Evolutionary conservation across 2,113 vertebrate species (phyloP).

Genomic region (Strix uralensis): DNA sequence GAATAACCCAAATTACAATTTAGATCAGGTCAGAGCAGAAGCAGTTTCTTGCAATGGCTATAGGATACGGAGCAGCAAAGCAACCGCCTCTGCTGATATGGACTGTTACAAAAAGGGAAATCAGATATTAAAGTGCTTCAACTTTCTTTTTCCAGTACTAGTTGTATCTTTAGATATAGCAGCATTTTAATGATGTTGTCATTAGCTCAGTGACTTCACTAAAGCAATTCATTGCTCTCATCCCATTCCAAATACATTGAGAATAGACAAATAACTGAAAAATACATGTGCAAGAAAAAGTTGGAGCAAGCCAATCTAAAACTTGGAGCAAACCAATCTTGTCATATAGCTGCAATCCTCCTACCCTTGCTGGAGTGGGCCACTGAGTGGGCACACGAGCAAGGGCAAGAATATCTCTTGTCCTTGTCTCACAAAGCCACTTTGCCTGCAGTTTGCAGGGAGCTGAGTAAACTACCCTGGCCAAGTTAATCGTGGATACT

Average conservation of each 20-base stretch:
- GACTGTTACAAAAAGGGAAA: neutral
- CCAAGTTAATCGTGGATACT: neutral
- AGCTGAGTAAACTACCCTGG: neutral
- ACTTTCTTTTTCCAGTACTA: neutral
- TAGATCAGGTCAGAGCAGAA: neutral
- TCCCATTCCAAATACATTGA: neutral
- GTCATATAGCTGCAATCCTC: neutral
- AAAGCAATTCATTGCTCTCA: neutral
- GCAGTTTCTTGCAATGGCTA: neutral
- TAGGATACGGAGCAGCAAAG: neutral
- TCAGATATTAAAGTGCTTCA: neutral
- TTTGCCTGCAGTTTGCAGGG: neutral
- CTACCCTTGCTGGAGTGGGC: too few relatives aligned
- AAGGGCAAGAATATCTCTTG: neutral
- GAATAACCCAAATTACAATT: neutral
- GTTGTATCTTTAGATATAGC: neutral
- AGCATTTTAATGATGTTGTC: neutral
- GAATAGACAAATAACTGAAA: neutral
- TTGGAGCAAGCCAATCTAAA: neutral
- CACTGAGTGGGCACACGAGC: neutral
- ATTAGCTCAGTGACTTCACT: neutral
- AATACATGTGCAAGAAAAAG: rapidly evolving
- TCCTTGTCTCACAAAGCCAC: neutral
- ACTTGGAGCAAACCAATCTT: neutral
- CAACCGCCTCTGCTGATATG: neutral